phyloP scores from a whole-genome alignment of 1,140 invertebrate species.

The Euwallacea similis region DNA sequence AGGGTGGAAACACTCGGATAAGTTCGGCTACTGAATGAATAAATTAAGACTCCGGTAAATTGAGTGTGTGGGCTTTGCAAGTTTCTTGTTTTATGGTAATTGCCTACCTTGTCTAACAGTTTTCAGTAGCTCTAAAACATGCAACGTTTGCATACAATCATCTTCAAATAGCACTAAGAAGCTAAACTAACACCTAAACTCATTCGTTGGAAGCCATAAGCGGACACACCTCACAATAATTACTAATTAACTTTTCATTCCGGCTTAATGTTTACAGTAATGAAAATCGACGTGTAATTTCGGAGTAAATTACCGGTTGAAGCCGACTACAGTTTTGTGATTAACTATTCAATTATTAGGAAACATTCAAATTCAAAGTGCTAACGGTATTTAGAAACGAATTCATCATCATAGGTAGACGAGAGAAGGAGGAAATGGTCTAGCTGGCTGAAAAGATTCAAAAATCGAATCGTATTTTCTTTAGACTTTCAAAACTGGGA shows the following conservation, averaged over 20 bases:
- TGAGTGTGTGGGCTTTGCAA: neutral
- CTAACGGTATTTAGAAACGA: too few relatives aligned
- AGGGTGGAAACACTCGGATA: slow-evolving; percentile 18
- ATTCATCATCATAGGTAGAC: too few relatives aligned
- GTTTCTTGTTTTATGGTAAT: slow-evolving; percentile 18
- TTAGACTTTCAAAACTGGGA: too few relatives aligned
- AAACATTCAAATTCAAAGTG: neutral
- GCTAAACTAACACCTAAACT: neutral
- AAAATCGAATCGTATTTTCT: too few relatives aligned
- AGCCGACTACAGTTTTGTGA: neutral
- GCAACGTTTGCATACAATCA: too few relatives aligned
- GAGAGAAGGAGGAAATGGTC: too few relatives aligned
- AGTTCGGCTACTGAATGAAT: slow-evolving; percentile 23
- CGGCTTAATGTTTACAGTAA: slow-evolving; percentile 21
- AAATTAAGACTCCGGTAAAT: slow-evolving; percentile 21
- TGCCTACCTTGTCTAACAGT: too few relatives aligned
- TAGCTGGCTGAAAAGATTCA: too few relatives aligned
- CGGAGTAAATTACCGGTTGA: slow-evolving; percentile 21
- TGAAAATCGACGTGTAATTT: slow-evolving; percentile 23
- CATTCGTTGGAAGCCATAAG: slow-evolving; percentile 14
- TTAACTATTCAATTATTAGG: slow-evolving; percentile 9
- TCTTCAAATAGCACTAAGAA: neutral
- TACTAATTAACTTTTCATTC: slow-evolving; percentile 27
- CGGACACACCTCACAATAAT: slow-evolving; percentile 16
- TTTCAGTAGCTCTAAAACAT: too few relatives aligned